Evolutionary conservation across 1,140 invertebrate genomes (phyloP).

Genomic region (Mylabris phalerata): DNA sequence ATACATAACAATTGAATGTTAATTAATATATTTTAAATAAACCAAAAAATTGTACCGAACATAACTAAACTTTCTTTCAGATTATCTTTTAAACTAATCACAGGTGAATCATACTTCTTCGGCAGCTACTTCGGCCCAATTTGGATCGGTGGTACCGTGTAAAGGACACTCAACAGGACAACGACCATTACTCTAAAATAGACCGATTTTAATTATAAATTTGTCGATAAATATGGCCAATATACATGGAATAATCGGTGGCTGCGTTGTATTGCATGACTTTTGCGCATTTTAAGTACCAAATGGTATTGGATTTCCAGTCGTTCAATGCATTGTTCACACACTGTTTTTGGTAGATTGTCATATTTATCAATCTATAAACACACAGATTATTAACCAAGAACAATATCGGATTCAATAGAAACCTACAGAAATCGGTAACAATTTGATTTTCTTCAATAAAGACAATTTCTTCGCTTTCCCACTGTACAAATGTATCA

Average conservation of each 20-base stretch:
- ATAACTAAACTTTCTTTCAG: too few species aligned
- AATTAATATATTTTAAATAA: slow-evolving; percentile 16
- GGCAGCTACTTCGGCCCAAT: slow-evolving; percentile 3
- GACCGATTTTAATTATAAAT: background rate
- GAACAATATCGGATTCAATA: background rate
- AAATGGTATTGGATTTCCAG: slow-evolving; percentile 31
- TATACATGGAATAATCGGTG: slow-evolving; percentile 29
- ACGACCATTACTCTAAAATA: slow-evolving; percentile 29
- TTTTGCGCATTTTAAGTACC: slow-evolving; percentile 28
- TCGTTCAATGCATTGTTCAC: slow-evolving; percentile 28
- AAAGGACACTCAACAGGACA: slow-evolving; percentile 31
- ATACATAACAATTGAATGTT: slow-evolving; percentile 10
- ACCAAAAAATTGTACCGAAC: background rate
- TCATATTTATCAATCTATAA: slow-evolving; percentile 32
- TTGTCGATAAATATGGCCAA: background rate
- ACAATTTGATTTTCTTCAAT: slow-evolving; percentile 28
- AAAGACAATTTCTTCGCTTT: slow-evolving; percentile 27
- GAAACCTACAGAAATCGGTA: slow-evolving; percentile 26
- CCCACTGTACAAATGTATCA: slow-evolving; percentile 31
- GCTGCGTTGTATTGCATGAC: slow-evolving; percentile 22
- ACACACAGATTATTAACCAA: slow-evolving; percentile 4
- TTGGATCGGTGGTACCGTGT: slow-evolving; percentile 22
- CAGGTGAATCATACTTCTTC: slow-evolving; percentile 8
- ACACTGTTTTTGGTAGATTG: slow-evolving; percentile 35
- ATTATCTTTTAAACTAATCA: too few species aligned